Conservation (phyloP, 2,888 invertebrate genomes). For the Drosophila nigritarsus region DNA sequence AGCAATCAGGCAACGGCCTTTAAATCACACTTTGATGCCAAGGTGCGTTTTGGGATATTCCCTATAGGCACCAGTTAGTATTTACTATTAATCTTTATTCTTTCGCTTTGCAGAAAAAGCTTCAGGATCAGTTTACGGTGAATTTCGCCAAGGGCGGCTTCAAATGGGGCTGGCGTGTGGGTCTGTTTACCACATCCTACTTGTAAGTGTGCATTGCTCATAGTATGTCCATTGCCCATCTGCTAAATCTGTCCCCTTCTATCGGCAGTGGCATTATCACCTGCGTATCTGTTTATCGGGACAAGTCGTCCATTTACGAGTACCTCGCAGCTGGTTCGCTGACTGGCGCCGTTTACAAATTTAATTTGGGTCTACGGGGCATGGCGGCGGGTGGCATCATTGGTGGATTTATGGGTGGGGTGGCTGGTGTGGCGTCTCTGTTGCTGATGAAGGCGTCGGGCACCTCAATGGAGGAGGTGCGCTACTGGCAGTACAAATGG, state of each 20-base stretch:
- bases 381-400: conserved; percentile 89
- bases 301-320: conserved; percentile 89
- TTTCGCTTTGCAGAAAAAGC: conserved; percentile 86
- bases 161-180: conserved; percentile 89
- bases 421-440: conserved; percentile 87
- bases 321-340: conserved; percentile 88
- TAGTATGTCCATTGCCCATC: background rate
- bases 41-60: conserved; percentile 84
- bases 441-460: conserved; percentile 87
- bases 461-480: conserved; percentile 88
- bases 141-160: conserved; percentile 90
- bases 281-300: conserved; percentile 88
- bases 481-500: conserved; percentile 87
- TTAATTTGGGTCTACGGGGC: conserved; percentile 89
- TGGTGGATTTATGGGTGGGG: conserved; percentile 87
- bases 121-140: conserved; percentile 89
- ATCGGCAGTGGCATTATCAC: conserved; percentile 88
- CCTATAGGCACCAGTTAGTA: background rate
- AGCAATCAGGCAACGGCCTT: conserved; percentile 91
- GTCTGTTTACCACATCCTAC: conserved; percentile 89
- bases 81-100: background rate
- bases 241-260: background rate
- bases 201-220: conserved; percentile 86
- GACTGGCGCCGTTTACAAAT: conserved; percentile 89
- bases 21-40: conserved; percentile 88